Base-by-base conservation (phyloP, 2,888 invertebrate species). In the Oscheius onirici region DNA sequence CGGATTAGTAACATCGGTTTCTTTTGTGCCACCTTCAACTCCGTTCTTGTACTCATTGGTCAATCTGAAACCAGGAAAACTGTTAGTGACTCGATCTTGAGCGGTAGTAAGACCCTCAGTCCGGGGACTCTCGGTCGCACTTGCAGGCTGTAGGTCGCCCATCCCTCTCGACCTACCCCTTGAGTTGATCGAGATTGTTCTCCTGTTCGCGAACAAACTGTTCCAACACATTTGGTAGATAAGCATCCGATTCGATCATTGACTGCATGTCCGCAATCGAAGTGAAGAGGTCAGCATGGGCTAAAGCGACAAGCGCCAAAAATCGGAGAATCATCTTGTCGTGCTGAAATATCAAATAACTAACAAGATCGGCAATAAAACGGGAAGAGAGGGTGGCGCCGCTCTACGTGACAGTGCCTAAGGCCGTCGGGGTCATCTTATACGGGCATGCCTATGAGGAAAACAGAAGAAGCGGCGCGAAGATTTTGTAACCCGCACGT, bases 221-320 rank as follows among this genome's bases (percentile, higher is more conserved):
- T 70, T 87, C 83, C 41, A 90, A 84, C 20, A 88, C 83, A 15
- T 77, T 63, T 0, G 89, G 88, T 54, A 90, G 87, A 75, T 88
- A 78, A 67, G 84, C 83, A 76, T 90, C 89, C 17, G 88, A 88
- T 73, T 87, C 85, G 54, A 89, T 76, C 28, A 89, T 84, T 41
- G 86, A 79, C 74, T 89, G 88, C 73, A 90, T 84, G 75, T 89
- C 89, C 22, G 89, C 89, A 70, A 89, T 85, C 2, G 89, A 89
- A 0, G 89, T 89, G 82, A 89, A 90, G 69, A 89, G 78, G 75
- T 90, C 89, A n/a, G 76, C 77, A 22, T 46, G 15, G 28, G 28
- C 26, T 3, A 26, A 28, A 8, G 49, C 46, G n/a, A 63, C 34
- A 40, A 55, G 46, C 6, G 28, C 17, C 20, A 58, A 17, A 43